Percentiles rank a stretch among this genome's conserved stretches.
phyloP scores from a whole-genome alignment of 2,888 invertebrate genomes.

The Leptinotarsa tumamoca region DNA sequence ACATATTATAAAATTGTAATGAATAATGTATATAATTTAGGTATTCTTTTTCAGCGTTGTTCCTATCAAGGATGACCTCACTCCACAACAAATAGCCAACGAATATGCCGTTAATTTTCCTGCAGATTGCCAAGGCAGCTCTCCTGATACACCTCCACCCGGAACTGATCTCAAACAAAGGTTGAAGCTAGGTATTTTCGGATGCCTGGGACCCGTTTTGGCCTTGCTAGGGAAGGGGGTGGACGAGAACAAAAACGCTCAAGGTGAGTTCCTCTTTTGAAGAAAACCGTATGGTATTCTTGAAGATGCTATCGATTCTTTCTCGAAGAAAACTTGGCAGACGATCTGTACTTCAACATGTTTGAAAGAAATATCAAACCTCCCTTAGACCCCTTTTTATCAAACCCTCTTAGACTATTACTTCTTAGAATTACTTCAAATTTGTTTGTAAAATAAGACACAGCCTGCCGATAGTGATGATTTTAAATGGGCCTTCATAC shows the following conservation, averaged over 20 bases:
- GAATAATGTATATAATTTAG: neutral
- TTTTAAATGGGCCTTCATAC: too few species aligned
- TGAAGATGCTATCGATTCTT: neutral
- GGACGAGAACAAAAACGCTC: slow-evolving; percentile 75
- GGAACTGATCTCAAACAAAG: slow-evolving; percentile 70
- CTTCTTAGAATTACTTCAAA: too few species aligned
- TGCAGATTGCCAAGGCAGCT: slow-evolving; percentile 65
- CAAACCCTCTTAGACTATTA: too few species aligned
- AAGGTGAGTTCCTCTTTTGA: slow-evolving; percentile 60
- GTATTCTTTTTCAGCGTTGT: slow-evolving; percentile 69
- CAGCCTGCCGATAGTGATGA: too few species aligned
- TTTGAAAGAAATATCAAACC: too few species aligned
- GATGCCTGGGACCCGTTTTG: slow-evolving; percentile 89
- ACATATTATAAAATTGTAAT: neutral
- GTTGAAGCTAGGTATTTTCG: slow-evolving; percentile 87
- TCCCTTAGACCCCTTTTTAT: too few species aligned
- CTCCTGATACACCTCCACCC: slow-evolving; percentile 66
- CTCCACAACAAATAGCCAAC: slow-evolving; percentile 60
- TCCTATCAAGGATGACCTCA: slow-evolving; percentile 75
- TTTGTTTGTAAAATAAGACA: too few species aligned
- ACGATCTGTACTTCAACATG: too few species aligned
- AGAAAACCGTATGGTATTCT: neutral
- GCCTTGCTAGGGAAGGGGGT: slow-evolving; percentile 87
- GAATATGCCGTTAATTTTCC: slow-evolving; percentile 64
- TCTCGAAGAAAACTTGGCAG: too few species aligned